These are phyloP conservation scores for Linyphia triangularis DNA, from an alignment of 2,888 invertebrate genomes.

Conservation along the genomic window DNA sequence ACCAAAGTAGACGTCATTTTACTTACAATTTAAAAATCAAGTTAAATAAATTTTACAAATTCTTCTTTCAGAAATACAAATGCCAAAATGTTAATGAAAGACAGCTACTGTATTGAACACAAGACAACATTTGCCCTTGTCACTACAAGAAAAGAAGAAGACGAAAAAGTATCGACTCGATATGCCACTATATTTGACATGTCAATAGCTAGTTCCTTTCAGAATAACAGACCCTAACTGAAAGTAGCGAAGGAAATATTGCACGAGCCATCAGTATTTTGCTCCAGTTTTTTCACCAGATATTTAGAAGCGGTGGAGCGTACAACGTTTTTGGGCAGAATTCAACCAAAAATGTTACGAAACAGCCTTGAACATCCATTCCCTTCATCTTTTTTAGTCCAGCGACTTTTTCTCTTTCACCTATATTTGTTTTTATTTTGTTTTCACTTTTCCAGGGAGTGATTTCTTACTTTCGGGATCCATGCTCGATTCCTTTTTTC, in stretches of 20 bases:
- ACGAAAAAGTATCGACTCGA: too few relatives aligned
- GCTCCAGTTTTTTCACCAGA: conserved; percentile 22
- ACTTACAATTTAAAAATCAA: too few relatives aligned
- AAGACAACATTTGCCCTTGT: too few relatives aligned
- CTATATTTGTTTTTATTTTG: background rate
- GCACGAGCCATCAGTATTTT: conserved; percentile 17
- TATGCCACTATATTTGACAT: background rate
- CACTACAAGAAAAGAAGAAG: too few relatives aligned
- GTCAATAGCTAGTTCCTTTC: conserved; percentile 25
- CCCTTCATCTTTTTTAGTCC: conserved; percentile 47
- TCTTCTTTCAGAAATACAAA: too few relatives aligned
- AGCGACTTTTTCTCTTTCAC: background rate
- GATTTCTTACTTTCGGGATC: conserved; percentile 49
- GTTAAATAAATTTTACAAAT: too few relatives aligned
- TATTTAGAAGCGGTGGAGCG: conserved; percentile 51
- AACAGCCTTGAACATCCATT: conserved; percentile 58
- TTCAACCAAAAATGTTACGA: conserved; percentile 58
- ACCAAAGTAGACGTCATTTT: too few relatives aligned
- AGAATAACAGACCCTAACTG: conserved; percentile 16
- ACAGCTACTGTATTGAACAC: too few relatives aligned
- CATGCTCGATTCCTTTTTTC: conserved; percentile 6
- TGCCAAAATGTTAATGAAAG: too few relatives aligned
- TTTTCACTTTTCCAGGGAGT: conserved; percentile 14
- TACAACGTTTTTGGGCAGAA: conserved; percentile 41
- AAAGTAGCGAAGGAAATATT: background rate